Evolutionary conservation across 1,140 invertebrate species (phyloP).

Genomic region (Drosophila neocordata): DNA sequence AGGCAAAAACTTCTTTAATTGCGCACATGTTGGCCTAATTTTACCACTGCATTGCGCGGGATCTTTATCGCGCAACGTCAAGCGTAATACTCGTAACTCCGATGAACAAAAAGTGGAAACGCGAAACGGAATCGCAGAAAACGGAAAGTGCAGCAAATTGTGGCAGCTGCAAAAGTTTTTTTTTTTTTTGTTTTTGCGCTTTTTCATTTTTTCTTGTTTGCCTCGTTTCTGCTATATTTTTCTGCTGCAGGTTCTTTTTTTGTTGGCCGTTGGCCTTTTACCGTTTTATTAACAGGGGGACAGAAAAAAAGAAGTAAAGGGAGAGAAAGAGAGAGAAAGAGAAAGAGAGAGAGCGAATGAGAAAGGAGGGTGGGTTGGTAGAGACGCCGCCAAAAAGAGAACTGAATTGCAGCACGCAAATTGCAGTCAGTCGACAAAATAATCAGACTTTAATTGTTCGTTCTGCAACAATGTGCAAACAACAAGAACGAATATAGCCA

Average conservation of each 20-base stretch:
- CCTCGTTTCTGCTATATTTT: constrained; percentile 25
- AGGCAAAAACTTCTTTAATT: constrained; percentile 20
- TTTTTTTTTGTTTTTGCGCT: constrained; percentile 48
- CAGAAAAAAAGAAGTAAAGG: neutral
- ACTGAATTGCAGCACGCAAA: constrained; percentile 67
- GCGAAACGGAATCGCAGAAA: constrained; percentile 77
- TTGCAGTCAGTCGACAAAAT: constrained; percentile 72
- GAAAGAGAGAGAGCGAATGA: neutral
- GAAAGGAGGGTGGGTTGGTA: neutral
- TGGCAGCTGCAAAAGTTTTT: constrained; percentile 78
- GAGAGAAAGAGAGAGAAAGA: neutral
- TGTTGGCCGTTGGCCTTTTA: constrained; percentile 72
- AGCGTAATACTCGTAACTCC: constrained; percentile 65
- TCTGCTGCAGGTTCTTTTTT: constrained; percentile 45
- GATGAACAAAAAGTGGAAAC: constrained; percentile 58
- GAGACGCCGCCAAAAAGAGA: neutral
- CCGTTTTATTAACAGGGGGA: constrained; percentile 59
- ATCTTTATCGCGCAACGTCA: constrained; percentile 66
- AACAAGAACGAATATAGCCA: constrained; percentile 13
- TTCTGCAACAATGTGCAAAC: constrained; percentile 60
- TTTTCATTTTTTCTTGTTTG: constrained; percentile 25
- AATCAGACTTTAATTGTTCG: constrained; percentile 76
- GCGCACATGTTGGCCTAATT: constrained; percentile 67
- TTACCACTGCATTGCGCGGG: constrained; percentile 48
- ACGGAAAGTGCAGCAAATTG: constrained; percentile 81